phyloP scores from a whole-genome alignment of 2,888 invertebrate genomes.

The Drosophila leonis region DNA sequence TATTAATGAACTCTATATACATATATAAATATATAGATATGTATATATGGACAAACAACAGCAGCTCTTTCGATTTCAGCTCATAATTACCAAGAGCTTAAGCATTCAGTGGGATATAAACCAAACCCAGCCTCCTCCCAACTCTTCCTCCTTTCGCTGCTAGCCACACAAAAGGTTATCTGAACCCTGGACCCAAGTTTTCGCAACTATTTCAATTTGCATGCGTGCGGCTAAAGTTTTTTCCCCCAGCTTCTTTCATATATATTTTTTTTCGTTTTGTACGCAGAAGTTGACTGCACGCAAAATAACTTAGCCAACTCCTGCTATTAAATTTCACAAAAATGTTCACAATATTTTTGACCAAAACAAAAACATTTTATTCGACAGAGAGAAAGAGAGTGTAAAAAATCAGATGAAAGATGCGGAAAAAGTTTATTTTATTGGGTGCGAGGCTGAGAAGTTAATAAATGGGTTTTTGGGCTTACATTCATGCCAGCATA shows the following conservation, averaged over 20 bases:
- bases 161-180: constrained; percentile 10
- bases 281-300: constrained; percentile 24
- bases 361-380: constrained; percentile 5
- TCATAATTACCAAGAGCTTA: constrained; percentile 39
- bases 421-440: neutral
- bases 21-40: neutral
- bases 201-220: constrained; percentile 58
- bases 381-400: neutral
- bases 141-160: neutral
- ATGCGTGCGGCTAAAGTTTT: constrained; percentile 49
- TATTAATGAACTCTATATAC: constrained; percentile 63
- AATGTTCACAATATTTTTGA: constrained; percentile 27
- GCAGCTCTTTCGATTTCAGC: constrained; percentile 23
- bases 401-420: neutral
- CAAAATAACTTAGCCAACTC: constrained; percentile 17
- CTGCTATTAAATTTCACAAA: constrained; percentile 31
- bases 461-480: constrained; percentile 2
- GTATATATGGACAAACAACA: neutral
- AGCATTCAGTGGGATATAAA: constrained; percentile 7
- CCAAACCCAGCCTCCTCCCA: neutral
- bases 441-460: neutral
- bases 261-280: constrained; percentile 9
- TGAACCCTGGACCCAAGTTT: constrained; percentile 34
- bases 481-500: neutral
- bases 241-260: constrained; percentile 7